Conservation (phyloP, 2,113 vertebrate species). For the Nesoenas mayeri region DNA sequence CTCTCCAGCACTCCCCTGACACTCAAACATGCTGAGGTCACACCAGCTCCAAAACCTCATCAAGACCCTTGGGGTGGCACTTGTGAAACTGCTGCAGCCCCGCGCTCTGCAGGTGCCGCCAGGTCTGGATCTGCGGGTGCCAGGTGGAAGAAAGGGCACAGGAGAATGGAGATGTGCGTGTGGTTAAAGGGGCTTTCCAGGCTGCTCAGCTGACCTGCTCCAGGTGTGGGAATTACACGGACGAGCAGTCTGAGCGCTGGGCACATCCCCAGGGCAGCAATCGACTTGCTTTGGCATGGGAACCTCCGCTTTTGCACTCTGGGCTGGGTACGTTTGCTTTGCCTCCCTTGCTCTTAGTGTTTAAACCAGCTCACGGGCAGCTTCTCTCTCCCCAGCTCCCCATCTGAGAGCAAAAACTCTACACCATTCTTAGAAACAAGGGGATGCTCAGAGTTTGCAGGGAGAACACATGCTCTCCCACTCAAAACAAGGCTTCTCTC, state of each 20-base stretch:
- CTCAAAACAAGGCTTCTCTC: neutral
- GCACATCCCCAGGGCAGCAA: neutral
- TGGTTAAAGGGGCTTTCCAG: neutral
- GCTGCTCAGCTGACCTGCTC: neutral
- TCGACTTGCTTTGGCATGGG: rapidly evolving
- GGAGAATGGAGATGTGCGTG: neutral
- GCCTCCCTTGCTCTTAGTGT: neutral
- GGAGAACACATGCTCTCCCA: neutral
- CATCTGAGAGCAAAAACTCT: neutral
- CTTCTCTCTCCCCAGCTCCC: neutral
- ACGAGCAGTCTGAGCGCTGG: neutral
- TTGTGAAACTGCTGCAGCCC: rapidly evolving
- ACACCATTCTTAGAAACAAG: neutral
- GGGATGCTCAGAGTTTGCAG: neutral
- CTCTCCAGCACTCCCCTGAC: neutral
- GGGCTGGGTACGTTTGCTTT: neutral
- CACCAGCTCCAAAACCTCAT: neutral
- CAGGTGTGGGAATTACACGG: neutral
- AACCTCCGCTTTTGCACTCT: neutral
- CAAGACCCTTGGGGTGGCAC: neutral
- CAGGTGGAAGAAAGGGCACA: neutral
- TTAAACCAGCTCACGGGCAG: neutral
- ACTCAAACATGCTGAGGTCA: neutral
- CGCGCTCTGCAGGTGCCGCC: neutral
- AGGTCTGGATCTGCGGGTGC: neutral